phyloP scores from a whole-genome alignment of 2,113 vertebrate genomes.

The Chauna torquata region DNA sequence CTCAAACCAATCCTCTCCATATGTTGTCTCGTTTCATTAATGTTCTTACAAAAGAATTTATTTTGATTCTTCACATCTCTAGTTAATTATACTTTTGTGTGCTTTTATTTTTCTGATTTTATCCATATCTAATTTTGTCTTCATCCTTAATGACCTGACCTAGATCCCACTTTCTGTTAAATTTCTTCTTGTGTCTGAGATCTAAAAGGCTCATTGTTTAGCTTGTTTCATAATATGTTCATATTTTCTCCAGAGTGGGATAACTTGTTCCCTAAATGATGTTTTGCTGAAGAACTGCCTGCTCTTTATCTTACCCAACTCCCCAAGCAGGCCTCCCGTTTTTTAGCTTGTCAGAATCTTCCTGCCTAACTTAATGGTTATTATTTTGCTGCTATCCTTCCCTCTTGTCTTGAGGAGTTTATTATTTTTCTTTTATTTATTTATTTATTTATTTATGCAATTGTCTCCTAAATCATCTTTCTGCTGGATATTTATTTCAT shows the following conservation, averaged over 20 bases:
- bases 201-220: not conserved
- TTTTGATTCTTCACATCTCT: not conserved
- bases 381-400: not conserved
- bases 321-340: not conserved
- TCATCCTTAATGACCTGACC: not conserved
- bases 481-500: not conserved
- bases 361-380: not conserved
- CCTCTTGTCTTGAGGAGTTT: not conserved
- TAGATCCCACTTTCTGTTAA: not conserved
- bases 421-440: not conserved
- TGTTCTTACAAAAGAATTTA: not conserved
- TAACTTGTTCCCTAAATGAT: not conserved
- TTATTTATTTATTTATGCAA: not conserved
- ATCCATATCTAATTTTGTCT: not conserved
- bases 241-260: not conserved
- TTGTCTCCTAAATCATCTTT: not conserved
- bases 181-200: not conserved
- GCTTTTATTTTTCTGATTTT: not conserved
- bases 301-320: not conserved
- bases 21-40: not conserved
- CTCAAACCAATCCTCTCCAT: not conserved
- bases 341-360: not conserved
- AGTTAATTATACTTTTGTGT: not conserved
- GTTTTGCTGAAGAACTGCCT: not conserved
- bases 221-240: not conserved